phyloP scores from a whole-genome alignment of 2,888 invertebrate species.

The Sicus ferrugineus region DNA sequence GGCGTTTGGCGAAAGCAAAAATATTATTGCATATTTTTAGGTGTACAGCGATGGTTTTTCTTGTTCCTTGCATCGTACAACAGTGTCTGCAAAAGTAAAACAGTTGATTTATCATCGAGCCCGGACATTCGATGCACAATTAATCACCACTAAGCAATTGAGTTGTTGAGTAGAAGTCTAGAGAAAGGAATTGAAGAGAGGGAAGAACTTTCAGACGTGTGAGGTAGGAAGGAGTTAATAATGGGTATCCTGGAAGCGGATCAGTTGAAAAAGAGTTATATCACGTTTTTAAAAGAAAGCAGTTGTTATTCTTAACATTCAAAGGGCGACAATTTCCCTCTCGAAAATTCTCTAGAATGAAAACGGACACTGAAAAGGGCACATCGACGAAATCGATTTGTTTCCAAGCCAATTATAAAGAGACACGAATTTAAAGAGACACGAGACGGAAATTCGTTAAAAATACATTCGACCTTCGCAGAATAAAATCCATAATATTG shows the following conservation, averaged over 20 bases:
- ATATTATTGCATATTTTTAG: slow-evolving; percentile 37
- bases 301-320: too few relatives aligned
- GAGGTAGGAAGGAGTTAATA: background rate
- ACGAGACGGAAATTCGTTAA: too few relatives aligned
- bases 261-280: too few relatives aligned
- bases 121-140: slow-evolving; percentile 19
- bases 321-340: too few relatives aligned
- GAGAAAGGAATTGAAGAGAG: background rate
- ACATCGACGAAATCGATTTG: too few relatives aligned
- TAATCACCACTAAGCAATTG: slow-evolving; percentile 30
- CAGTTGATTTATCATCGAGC: slow-evolving; percentile 37
- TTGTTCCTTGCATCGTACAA: background rate
- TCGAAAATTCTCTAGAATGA: too few relatives aligned
- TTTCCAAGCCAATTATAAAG: too few relatives aligned
- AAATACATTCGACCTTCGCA: too few relatives aligned
- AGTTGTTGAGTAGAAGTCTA: slow-evolving; percentile 13
- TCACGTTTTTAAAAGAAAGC: too few relatives aligned
- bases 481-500: too few relatives aligned
- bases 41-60: background rate
- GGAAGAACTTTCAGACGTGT: background rate
- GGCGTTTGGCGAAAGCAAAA: slow-evolving; percentile 29
- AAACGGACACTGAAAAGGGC: too few relatives aligned
- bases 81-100: slow-evolving; percentile 29
- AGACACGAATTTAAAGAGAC: too few relatives aligned
- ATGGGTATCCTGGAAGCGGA: background rate